These are phyloP conservation scores for Protomyctophum bolini DNA, from an alignment of 2,113 vertebrate genomes.

Conservation along the genomic window DNA sequence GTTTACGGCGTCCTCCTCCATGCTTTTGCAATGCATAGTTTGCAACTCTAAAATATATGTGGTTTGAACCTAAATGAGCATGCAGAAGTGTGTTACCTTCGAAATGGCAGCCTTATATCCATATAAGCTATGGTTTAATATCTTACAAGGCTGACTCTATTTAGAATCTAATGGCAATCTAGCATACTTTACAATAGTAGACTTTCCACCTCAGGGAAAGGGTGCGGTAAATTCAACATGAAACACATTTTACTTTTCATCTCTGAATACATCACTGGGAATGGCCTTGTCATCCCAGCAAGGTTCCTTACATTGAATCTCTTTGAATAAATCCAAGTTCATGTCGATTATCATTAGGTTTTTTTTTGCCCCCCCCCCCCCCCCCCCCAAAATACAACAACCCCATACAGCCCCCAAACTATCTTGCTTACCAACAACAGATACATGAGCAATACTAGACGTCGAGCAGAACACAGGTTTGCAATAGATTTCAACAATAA, in stretches of 20 bases:
- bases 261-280: constrained; percentile 70
- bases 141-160: constrained; percentile 62
- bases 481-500: constrained; percentile 36
- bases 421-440: constrained; percentile 53
- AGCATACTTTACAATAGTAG: constrained; percentile 70
- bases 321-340: constrained; percentile 47
- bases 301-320: constrained; percentile 65
- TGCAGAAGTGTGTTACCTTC: constrained; percentile 74
- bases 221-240: constrained; percentile 65
- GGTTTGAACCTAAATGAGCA: constrained; percentile 73
- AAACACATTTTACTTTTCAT: constrained; percentile 66
- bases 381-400: constrained; percentile 27
- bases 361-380: constrained; percentile 26
- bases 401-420: constrained; percentile 61
- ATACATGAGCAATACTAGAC: constrained; percentile 55
- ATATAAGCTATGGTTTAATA: constrained; percentile 56
- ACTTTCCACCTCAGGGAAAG: constrained; percentile 61
- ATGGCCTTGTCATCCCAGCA: constrained; percentile 68
- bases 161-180: constrained; percentile 64
- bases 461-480: constrained; percentile 51
- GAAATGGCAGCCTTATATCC: constrained; percentile 52
- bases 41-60: constrained; percentile 69
- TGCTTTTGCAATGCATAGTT: constrained; percentile 80
- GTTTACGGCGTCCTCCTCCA: constrained; percentile 50
- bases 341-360: constrained; percentile 26